A percentile compares a stretch with the other conserved stretches of the same genome.
Evolutionary conservation across 2,113 vertebrate genomes (phyloP).

Genomic region (Bubo bubo): DNA sequence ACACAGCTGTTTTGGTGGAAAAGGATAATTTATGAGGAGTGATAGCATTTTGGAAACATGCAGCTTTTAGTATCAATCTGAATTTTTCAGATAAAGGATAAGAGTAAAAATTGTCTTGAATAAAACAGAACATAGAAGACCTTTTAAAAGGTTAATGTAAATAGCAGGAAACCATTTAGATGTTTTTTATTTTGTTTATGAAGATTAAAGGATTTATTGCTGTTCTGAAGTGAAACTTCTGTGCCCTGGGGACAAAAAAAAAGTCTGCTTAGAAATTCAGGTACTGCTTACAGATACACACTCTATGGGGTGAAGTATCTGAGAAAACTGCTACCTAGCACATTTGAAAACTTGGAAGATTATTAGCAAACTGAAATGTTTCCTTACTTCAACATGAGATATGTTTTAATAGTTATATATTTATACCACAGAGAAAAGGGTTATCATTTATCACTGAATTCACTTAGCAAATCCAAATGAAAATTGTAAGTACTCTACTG

Average conservation of each 20-base stretch:
- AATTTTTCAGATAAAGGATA: neutral
- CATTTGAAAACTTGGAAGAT: neutral
- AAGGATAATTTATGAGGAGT: neutral
- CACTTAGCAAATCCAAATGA: neutral
- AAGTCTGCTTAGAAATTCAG: neutral
- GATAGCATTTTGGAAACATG: neutral
- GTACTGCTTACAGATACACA: neutral
- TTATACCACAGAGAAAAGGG: neutral
- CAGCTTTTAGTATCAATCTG: constrained; percentile 30
- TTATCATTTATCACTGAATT: neutral
- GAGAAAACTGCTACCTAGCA: neutral
- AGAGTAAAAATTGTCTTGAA: neutral
- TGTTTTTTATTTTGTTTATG: constrained; percentile 7
- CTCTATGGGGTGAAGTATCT: neutral
- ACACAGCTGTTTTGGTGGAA: neutral
- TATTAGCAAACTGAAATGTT: neutral
- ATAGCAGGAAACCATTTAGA: neutral
- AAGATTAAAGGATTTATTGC: constrained; percentile 16
- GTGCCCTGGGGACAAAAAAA: neutral
- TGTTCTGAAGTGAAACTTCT: neutral
- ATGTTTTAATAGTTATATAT: neutral
- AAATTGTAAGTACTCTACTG: neutral
- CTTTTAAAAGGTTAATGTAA: constrained; percentile 35
- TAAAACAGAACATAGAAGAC: neutral
- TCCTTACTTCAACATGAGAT: neutral